These are phyloP conservation scores for Sus scrofa DNA, from an alignment of 2,113 vertebrate species.

Conservation along the genomic window T2T-Sscrofa CM000820.6:42520501-42521000, in stretches of 20 bases:
- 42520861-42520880: conserved; percentile 22
- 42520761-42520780: conserved; percentile 36
- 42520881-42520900: conserved; percentile 29
- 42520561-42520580: background rate
- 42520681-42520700: background rate
- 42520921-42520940: conserved; percentile 44
- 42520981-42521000: conserved; percentile 54
- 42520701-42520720: background rate
- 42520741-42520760: conserved; percentile 11
- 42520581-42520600: background rate
- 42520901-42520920: conserved; percentile 13
- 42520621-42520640: background rate
- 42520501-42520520: background rate
- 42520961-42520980: background rate
- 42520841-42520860: conserved; percentile 36
- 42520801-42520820: conserved; percentile 28
- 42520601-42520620: background rate
- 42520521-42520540: background rate
- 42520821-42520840: background rate
- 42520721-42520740: background rate
- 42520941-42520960: conserved; percentile 46
- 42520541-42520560: background rate
- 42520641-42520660: background rate
- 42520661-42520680: background rate
- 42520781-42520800: background rate